Base-by-base conservation (phyloP, 2,113 vertebrate species). In the Pluvialis apricaria region DNA sequence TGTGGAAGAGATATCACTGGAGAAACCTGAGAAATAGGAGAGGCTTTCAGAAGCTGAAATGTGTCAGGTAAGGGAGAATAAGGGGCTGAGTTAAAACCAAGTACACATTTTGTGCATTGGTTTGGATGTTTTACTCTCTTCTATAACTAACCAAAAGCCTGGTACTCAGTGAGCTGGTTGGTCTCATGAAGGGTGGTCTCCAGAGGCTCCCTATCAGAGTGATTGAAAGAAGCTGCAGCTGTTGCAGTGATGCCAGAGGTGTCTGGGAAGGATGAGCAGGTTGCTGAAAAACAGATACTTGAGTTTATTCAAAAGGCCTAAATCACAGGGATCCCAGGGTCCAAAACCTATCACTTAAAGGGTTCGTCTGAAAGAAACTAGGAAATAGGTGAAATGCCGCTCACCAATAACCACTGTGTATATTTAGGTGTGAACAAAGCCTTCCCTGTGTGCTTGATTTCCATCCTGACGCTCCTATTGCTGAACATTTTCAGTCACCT, bases 201-300 rank as follows among this genome's bases (percentile, higher is more conserved):
- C 18, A n/a, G 36, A 88, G 25, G 29, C 34, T 26, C 42, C 70
- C 15, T 20, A 1, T 16, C 0, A 0, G n/a, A 55, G 24, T n/a
- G 36, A 16, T 3, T n/a, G 69, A 69, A 86, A 79, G 75, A 57
- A 82, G 66, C n/a, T 83, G 71, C 18, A 82, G 45, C 40, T 79
- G 69, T 75, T 90, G 42, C 69, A 71, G 68, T 31, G n/a, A 19
- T 83, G 68, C 25, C 6, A 2, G 32, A 82, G 49, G 44, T 72
- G 31, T 32, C 45, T 2, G 5, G 61, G 55, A 78, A 62, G 15
- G n/a, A 51, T 28, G 25, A 72, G 26, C 17, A 58, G 58, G 40
- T 42, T 60, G n/a, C 32, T 88, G 57, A 88, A 71, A 36, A 47
- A 32, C 40, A 40, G 44, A 21, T 36, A 47, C 18, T 11, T 57